A percentile compares a stretch with the other conserved stretches of the same genome.
Conservation (phyloP, 2,113 vertebrate genomes). For the Pomatorhinus ruficollis region DNA sequence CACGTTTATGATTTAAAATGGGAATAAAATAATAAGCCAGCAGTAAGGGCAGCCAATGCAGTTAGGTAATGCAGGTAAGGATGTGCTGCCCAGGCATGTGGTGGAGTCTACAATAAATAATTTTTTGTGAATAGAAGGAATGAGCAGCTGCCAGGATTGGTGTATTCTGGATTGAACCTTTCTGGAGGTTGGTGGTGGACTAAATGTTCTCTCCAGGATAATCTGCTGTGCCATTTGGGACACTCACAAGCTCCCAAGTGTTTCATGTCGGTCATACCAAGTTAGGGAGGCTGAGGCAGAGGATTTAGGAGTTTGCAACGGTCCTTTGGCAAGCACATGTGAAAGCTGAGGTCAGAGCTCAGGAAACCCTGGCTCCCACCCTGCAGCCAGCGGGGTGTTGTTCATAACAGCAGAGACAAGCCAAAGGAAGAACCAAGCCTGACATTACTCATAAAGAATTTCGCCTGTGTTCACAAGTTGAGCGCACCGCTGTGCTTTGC, state of each 20-base stretch:
- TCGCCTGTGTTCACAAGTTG: background rate
- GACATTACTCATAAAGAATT: background rate
- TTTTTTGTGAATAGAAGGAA: background rate
- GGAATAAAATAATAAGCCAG: background rate
- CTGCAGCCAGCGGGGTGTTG: background rate
- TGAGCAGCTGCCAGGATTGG: background rate
- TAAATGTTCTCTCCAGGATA: background rate
- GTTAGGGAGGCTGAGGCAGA: background rate
- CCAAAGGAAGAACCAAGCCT: background rate
- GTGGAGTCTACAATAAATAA: background rate
- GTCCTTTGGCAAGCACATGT: background rate
- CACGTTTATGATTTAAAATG: background rate
- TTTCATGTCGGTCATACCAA: accelerated
- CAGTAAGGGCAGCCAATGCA: background rate
- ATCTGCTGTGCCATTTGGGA: background rate
- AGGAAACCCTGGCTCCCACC: background rate
- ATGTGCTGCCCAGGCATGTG: background rate
- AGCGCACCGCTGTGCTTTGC: accelerated
- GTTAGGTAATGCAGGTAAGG: background rate
- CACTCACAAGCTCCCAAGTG: background rate
- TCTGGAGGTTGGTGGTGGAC: background rate
- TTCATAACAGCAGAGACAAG: background rate
- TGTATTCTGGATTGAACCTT: background rate
- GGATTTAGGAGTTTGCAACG: background rate
- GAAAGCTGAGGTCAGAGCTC: background rate